Evolutionary conservation across 2,888 invertebrate species (phyloP).

Genomic region (Cryptophagus acutangulus): DNA sequence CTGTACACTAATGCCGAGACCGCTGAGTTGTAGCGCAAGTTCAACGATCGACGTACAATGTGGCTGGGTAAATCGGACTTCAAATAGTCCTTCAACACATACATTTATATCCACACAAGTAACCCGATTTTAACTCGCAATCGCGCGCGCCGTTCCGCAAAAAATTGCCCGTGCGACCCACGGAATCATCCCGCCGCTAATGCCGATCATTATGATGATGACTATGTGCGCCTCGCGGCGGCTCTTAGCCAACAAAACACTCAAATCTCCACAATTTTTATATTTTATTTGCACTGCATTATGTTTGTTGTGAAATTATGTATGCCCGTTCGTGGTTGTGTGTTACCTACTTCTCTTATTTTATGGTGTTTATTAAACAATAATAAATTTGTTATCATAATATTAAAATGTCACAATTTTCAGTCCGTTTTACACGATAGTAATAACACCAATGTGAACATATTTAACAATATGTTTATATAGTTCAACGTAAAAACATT

Average conservation of each 20-base stretch:
- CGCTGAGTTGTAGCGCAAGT: constrained; percentile 28
- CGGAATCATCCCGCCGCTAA: constrained; percentile 27
- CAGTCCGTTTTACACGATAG: constrained; percentile 23
- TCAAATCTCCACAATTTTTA: no score
- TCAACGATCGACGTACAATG: constrained; percentile 43
- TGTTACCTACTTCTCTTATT: constrained; percentile 25
- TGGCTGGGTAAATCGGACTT: constrained; percentile 40
- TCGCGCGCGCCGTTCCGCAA: constrained; percentile 10
- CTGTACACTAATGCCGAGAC: constrained; percentile 11
- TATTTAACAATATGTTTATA: constrained; percentile 25
- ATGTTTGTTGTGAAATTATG: no score
- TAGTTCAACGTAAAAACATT: constrained; percentile 26
- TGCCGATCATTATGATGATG: no score
- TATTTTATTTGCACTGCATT: no score
- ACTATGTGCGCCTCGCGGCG: no score
- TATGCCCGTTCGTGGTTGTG: no score
- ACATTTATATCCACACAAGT: constrained; percentile 23
- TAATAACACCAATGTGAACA: constrained; percentile 21
- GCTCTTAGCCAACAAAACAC: no score
- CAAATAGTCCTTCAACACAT: constrained; percentile 13
- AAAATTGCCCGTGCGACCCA: constrained; percentile 19
- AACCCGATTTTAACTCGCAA: constrained; percentile 34
- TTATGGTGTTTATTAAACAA: constrained; percentile 24
- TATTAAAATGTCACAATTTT: constrained; percentile 30
- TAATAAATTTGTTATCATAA: no score